Evolutionary conservation across 2,113 vertebrate genomes (phyloP), one percentile per base, ranked within the genome.

Genomic region (Myrmecophaga tridactyla): DNA sequence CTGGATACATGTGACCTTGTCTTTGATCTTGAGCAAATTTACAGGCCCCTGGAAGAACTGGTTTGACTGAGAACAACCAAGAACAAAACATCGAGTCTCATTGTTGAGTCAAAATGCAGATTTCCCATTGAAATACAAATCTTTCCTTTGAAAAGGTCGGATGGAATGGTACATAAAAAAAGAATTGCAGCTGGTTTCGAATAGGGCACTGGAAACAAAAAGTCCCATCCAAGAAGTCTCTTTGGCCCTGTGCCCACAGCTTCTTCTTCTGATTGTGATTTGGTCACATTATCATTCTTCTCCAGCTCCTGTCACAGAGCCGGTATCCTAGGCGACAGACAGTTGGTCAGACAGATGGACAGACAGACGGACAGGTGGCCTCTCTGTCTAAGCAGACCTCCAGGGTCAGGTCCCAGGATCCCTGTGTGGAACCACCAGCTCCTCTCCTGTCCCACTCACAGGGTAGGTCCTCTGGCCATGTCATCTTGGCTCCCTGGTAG

Each of bases 201-300:
- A 90, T 78, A 84, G 93, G 96, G 73, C 94, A 65, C 86, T 63
- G 58, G 91, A 92, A 92, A 95, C 92, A 92, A 94, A 95, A 87
- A 63, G 91, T 89, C 89, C 94, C 48, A 53, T 94, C 96, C 77
- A 63, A 94, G 96, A 96, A 96, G 83, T 70, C 83, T 86, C 83
- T 41, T 65, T 95, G 96, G 97, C 96, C 95, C 82, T 6, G 88
- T 94, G 95, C 96, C 97, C 88, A 41, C 43, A 92, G 90, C 86
- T 7, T 27, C 72, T 63, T 53, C 87, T 87, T 88, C 92, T 83
- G 93, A 80, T 78, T 41, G 41, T 60, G 88, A 75, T 34, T 51
- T 0, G 6, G 72, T 56, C 4, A 8, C 51, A 4, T 84, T 75
- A 34, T 82, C 88, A 5, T 83, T 89, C 77, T 29, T 56, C 67